Evolutionary conservation across 2,113 vertebrate genomes (phyloP), one percentile per base, ranked within the genome.

Genomic region (Rousettus leschenaultii): DNA sequence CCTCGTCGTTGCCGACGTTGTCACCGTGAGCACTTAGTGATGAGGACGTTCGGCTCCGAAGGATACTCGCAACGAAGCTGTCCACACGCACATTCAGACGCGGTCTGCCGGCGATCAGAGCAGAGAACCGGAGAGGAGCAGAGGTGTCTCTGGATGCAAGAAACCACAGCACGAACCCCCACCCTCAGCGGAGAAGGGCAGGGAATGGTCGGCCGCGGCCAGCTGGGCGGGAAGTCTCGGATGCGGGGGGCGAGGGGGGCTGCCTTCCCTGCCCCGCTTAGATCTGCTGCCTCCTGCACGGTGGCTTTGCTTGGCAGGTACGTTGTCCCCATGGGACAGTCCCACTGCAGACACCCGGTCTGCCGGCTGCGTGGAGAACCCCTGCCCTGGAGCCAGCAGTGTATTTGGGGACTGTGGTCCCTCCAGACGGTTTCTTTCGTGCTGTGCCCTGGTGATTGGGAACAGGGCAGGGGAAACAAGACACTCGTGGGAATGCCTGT

Each of bases 81-180:
- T 59, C 24, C 14, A 1, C 13, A 1, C 0, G 38, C 38, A 28
- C 28, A 0, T 5, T 35, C 4, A 0, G 21, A 5, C 1, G 11
- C 22, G 77, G 63, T 40, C 38, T 63, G n/a, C n/a, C n/a, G 43
- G 13, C 38, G 10, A 2, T 26, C 2, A 3, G 70, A 38, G 8
- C 21, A 4, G 35, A 33, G 19, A 11, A 9, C 40, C 5, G 6
- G 10, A 19, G 43, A 33, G 51, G 11, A 26, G 61, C 15, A 21
- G 43, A 19, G 1, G 53, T 40, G 2, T n/a, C 40, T 28, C 5
- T 51, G 73, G 43, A 28, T 6, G 71, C 22, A 6, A 30, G 71
- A 43, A 26, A 7, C 48, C 33, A 26, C 28, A 55, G 30, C 18
- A 0, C 9, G 8, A 10, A 13, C 7, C 10, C 38, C 19, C n/a